Evolutionary conservation across 2,888 invertebrate genomes (phyloP), one percentile per base, ranked within the genome.

Genomic region (Nomada fabriciana): DNA sequence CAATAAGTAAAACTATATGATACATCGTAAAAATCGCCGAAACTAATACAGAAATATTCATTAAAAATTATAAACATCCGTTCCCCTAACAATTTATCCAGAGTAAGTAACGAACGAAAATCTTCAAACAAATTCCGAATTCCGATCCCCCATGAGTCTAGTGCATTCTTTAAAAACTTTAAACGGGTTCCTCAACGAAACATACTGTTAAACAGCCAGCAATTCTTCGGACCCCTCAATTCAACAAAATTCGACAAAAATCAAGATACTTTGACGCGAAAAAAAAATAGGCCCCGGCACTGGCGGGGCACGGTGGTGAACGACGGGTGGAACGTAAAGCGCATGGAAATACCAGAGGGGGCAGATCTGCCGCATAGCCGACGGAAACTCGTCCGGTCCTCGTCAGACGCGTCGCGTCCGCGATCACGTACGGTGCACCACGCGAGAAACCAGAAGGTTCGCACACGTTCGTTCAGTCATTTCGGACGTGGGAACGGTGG

Each of bases 371-470:
- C 88, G 89, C 89, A 90, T 90, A 90, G 87, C 83, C 88, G 82
- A 85, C 77, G 84, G 81, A 86, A 86, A 86, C 74, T 80, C 82
- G 83, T 76, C 76, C 67, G 84, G 72, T 80, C 77, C 61, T 77
- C 79, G 69, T 86, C 88, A 88, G 88, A 88, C 86, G 88, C 88
- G 86, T 83, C 86, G 91, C 89, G 86, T 88, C 85, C 90, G 90
- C 85, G 89, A 84, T 78, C 87, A 84, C 87, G 86, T 68, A 87
- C 85, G 86, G 87, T 86, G 78, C 84, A 85, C 70, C 42, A 80
- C 84, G 82, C 86, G 82, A 82, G 57, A 72, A 77, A 78, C 64
- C 53, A 72, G 61, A 68, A 81, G 67, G 42, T 20, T 65, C 72
- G 60, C 75, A 70, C 81, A 57, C 73, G 79, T 87, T 80, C 76